phyloP scores from a whole-genome alignment of 2,888 invertebrate species.

The Meteorus cinctellus region DNA sequence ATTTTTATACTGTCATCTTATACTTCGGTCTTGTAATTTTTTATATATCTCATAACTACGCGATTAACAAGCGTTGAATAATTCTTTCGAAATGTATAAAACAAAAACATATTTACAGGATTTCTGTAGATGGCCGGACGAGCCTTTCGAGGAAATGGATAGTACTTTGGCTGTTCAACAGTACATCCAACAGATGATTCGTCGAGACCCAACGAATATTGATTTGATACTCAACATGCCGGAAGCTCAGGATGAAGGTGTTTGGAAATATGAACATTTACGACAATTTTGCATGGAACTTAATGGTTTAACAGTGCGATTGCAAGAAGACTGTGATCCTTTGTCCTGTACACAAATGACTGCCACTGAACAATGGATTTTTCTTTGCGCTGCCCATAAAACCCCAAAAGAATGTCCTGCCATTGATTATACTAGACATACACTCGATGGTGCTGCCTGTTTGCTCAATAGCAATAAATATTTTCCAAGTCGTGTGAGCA shows the following conservation, averaged over 20 bases:
- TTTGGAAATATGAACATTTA: conserved; percentile 99
- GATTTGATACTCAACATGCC: conserved; percentile 97
- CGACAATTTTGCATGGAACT: conserved; percentile 99
- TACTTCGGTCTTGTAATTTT: background rate
- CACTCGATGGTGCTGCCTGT: conserved; percentile 98
- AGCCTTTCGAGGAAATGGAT: conserved; percentile 99
- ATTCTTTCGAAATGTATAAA: background rate
- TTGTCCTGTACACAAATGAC: conserved; percentile 99
- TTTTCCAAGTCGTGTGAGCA: conserved; percentile 99
- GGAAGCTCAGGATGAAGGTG: conserved; percentile 97
- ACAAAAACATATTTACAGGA: conserved; percentile 78
- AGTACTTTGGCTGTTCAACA: conserved; percentile 98
- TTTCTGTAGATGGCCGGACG: conserved; percentile 98
- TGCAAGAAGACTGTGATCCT: conserved; percentile 97
- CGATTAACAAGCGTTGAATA: no score
- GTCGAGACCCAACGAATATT: conserved; percentile 93
- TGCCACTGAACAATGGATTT: conserved; percentile 99
- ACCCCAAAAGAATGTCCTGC: conserved; percentile 99
- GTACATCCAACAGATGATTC: conserved; percentile 97
- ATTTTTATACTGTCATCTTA: background rate
- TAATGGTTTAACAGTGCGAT: conserved; percentile 96
- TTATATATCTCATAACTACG: no score
- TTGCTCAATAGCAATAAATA: conserved; percentile 99
- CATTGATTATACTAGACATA: conserved; percentile 99
- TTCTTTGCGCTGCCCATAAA: conserved; percentile 99